Evolutionary conservation across 2,888 invertebrate genomes (phyloP).

Genomic region (Pandemis heparana): DNA sequence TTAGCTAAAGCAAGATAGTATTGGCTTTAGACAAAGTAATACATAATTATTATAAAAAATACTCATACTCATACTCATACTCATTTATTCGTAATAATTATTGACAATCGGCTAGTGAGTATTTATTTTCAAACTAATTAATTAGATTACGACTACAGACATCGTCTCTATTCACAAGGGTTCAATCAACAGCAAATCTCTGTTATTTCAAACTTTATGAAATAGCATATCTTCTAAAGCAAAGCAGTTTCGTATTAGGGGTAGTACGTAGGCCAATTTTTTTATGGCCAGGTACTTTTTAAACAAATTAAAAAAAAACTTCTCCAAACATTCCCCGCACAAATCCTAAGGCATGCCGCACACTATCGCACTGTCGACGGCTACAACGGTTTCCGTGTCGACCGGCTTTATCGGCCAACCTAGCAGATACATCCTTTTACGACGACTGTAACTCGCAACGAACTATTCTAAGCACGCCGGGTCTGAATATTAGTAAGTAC

Average conservation of each 20-base stretch:
- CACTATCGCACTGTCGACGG: conserved; percentile 36
- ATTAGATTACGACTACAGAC: too few relatives aligned
- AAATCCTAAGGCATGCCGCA: conserved; percentile 28
- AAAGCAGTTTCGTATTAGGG: too few relatives aligned
- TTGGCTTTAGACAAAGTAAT: background rate
- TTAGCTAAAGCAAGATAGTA: background rate
- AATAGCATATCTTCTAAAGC: too few relatives aligned
- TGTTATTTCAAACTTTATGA: too few relatives aligned
- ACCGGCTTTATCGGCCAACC: conserved; percentile 69
- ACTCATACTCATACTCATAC: too few relatives aligned
- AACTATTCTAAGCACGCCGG: conserved; percentile 59
- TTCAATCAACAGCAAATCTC: too few relatives aligned
- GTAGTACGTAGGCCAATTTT: too few relatives aligned
- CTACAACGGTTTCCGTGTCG: conserved; percentile 65
- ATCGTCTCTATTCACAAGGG: too few relatives aligned
- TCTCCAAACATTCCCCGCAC: conserved; percentile 17
- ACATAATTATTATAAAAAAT: too few relatives aligned
- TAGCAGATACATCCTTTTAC: conserved; percentile 74
- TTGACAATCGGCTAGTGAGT: too few relatives aligned
- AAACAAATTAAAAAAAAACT: background rate
- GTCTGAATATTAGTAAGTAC: background rate
- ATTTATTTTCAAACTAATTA: too few relatives aligned
- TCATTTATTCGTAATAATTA: too few relatives aligned
- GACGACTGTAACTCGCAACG: conserved; percentile 66
- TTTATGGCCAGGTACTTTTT: background rate